Percentiles rank a stretch among this genome's conserved stretches.
These are phyloP conservation scores for Spodoptera litura DNA, from an alignment of 1,140 invertebrate genomes.

Conservation along the genomic window DNA sequence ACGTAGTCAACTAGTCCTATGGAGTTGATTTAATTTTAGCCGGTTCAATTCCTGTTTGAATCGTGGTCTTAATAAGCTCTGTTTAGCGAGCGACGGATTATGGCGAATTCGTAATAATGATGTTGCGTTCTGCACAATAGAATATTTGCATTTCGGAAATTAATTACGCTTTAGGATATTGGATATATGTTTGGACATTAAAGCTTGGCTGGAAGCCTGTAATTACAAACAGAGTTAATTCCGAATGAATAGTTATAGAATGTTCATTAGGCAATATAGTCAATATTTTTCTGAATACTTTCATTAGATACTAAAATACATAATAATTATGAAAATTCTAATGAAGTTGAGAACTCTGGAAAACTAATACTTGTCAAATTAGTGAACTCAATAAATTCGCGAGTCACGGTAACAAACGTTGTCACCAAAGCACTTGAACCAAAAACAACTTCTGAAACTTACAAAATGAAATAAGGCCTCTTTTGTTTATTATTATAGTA, in stretches of 20 bases:
- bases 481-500: slow-evolving; percentile 67
- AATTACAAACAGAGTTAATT: neutral
- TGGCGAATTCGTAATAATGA: slow-evolving; percentile 28
- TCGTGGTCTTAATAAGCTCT: slow-evolving; percentile 37
- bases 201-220: neutral
- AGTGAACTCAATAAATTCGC: slow-evolving; percentile 9
- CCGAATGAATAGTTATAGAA: too few species aligned
- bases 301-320: too few species aligned
- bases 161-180: slow-evolving; percentile 10
- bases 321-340: neutral
- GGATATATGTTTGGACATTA: neutral
- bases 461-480: slow-evolving; percentile 51
- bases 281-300: neutral
- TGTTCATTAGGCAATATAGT: too few species aligned
- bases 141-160: slow-evolving; percentile 18
- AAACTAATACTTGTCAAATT: slow-evolving; percentile 36
- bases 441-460: slow-evolving; percentile 34
- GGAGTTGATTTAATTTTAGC: slow-evolving; percentile 45
- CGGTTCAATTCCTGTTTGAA: slow-evolving; percentile 43
- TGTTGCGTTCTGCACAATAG: slow-evolving; percentile 8
- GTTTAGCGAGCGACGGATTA: slow-evolving; percentile 24
- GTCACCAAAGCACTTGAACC: slow-evolving; percentile 39
- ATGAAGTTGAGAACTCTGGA: neutral
- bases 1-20: slow-evolving; percentile 18
- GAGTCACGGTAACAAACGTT: slow-evolving; percentile 36